Conservation (phyloP, 2,797 vertebrate genomes). For the Peromyscus melanophrys region DNA sequence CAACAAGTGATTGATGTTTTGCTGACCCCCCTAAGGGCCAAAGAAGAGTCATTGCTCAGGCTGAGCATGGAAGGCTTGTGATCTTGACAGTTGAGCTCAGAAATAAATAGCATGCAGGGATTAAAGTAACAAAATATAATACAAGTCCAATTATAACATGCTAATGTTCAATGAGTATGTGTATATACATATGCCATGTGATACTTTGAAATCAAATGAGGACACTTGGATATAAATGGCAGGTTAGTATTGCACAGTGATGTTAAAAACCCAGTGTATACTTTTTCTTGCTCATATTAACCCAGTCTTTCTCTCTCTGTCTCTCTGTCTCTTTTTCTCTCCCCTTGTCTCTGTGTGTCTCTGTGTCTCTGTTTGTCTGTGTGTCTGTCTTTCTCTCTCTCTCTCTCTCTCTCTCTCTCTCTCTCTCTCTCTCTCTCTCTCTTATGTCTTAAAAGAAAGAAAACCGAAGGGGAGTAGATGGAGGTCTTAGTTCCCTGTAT, state of each 20-base stretch:
- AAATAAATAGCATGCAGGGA: neutral
- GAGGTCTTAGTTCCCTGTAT: conserved; percentile 71
- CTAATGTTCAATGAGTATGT: neutral
- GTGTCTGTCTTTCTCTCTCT: conserved; percentile 66
- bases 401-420: conserved; percentile 47
- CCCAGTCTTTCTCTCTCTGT: conserved; percentile 76
- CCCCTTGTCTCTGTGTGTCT: neutral
- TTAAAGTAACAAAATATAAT: neutral
- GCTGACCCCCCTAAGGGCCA: neutral
- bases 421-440: conserved; percentile 35
- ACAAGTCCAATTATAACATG: neutral
- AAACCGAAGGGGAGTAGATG: conserved; percentile 77
- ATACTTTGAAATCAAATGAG: conserved; percentile 20
- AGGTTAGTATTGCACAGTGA: neutral
- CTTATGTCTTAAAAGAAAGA: conserved; percentile 82
- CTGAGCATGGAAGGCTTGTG: neutral
- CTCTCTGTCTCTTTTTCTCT: conserved; percentile 73
- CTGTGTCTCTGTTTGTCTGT: conserved; percentile 62
- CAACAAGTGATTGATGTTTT: neutral
- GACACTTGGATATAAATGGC: neutral
- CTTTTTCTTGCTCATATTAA: conserved; percentile 75
- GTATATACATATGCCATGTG: neutral
- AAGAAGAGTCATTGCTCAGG: neutral
- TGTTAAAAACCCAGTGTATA: conserved; percentile 75
- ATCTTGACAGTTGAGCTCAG: neutral